These are phyloP conservation scores for Pachyrhynchus sulphureomaculatus DNA, from an alignment of 1,140 invertebrate genomes.

Conservation along the genomic window DNA sequence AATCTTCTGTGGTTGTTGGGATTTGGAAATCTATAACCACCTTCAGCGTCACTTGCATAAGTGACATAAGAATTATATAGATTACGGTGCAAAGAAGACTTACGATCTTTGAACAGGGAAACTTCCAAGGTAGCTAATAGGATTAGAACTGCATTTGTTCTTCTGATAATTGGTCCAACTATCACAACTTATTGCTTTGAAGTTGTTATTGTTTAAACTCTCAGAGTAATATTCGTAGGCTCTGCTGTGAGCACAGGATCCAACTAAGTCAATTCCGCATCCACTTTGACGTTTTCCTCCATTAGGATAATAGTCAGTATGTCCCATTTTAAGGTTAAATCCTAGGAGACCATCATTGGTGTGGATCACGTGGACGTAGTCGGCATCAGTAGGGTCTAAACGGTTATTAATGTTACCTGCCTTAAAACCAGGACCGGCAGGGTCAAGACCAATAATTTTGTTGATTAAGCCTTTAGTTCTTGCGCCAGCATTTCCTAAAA, in stretches of 20 bases:
- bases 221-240: conserved; percentile 58
- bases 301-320: conserved; percentile 73
- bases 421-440: conserved; percentile 57
- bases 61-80: no score
- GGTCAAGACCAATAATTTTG: conserved; percentile 54
- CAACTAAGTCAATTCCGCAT: conserved; percentile 56
- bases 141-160: conserved; percentile 56
- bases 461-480: conserved; percentile 45
- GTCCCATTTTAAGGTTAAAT: conserved; percentile 61
- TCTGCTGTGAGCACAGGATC: conserved; percentile 58
- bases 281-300: conserved; percentile 68
- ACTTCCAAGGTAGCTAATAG: conserved; percentile 58
- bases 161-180: conserved; percentile 58
- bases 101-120: conserved; percentile 52
- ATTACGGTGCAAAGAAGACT: no score
- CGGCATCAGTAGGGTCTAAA: conserved; percentile 62
- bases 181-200: conserved; percentile 57
- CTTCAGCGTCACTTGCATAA: no score
- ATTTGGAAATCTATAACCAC: no score
- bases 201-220: conserved; percentile 28
- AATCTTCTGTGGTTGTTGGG: no score
- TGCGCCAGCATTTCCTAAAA: conserved; percentile 59
- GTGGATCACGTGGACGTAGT: conserved; percentile 66
- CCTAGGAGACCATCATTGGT: conserved; percentile 62
- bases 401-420: conserved; percentile 53